These are phyloP conservation scores for Leptocoma aspasia DNA, from an alignment of 2,113 vertebrate species.

Conservation along the genomic window DNA sequence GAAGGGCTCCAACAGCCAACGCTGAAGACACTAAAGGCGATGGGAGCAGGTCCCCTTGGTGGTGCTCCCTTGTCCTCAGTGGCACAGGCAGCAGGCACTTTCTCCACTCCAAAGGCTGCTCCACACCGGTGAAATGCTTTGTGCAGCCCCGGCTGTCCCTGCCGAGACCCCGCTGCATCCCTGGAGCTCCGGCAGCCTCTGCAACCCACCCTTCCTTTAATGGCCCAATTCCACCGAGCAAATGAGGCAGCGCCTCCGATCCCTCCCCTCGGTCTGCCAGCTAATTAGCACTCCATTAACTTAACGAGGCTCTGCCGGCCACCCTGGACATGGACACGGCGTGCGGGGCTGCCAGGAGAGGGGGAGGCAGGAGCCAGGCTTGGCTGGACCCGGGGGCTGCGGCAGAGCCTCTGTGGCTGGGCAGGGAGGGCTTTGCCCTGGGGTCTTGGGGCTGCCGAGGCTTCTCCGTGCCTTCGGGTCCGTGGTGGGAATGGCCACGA, in stretches of 20 bases:
- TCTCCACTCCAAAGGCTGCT: not conserved
- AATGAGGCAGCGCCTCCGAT: slow-evolving; percentile 25
- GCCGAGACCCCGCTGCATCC: not conserved
- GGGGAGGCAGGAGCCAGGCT: not conserved
- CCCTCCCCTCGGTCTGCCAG: slow-evolving; percentile 60
- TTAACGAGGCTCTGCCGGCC: slow-evolving; percentile 48
- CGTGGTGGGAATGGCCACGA: accelerated
- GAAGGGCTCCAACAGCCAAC: not conserved
- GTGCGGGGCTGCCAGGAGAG: not conserved
- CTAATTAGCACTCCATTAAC: slow-evolving; percentile 67
- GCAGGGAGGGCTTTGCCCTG: not conserved
- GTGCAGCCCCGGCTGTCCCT: not conserved
- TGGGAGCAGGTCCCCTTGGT: not conserved
- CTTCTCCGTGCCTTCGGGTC: not conserved
- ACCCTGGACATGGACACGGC: not conserved
- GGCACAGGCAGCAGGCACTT: not conserved
- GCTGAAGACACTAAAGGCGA: not conserved
- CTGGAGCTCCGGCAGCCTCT: not conserved
- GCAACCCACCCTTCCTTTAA: slow-evolving; percentile 20
- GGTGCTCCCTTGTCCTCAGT: accelerated
- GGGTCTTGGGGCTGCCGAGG: not conserved
- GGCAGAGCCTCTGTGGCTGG: not conserved
- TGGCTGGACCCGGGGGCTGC: not conserved
- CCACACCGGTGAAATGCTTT: accelerated
- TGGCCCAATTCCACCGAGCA: slow-evolving; percentile 39